These are phyloP conservation scores for Aldabrachelys gigantea DNA, from an alignment of 2,113 vertebrate genomes.

Conservation along the genomic window DNA sequence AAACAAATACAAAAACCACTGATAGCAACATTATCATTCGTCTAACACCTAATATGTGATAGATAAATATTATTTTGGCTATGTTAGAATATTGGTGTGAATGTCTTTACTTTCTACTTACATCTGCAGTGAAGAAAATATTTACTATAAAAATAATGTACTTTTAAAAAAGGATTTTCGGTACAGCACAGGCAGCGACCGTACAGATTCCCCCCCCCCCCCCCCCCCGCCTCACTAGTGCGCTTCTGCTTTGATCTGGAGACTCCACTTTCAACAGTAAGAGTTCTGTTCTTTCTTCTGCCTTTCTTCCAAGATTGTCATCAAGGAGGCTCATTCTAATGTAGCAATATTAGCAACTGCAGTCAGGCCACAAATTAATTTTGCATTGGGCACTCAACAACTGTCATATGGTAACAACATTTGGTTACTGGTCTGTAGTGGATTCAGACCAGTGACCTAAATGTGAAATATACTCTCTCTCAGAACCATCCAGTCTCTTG, in stretches of 20 bases:
- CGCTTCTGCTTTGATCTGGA: constrained; percentile 16
- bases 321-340: neutral
- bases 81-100: constrained; percentile 31
- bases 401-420: neutral
- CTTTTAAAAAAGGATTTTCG: neutral
- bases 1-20: constrained; percentile 40
- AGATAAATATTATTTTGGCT: constrained; percentile 50
- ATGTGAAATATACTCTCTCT: neutral
- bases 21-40: constrained; percentile 1
- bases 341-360: neutral
- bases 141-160: constrained; percentile 17
- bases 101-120: constrained; percentile 10
- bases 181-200: constrained; percentile 2
- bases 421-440: neutral
- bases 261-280: neutral
- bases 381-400: neutral
- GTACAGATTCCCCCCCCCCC: neutral
- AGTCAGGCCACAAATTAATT: neutral
- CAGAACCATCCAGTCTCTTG: neutral
- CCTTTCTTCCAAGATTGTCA: neutral
- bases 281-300: neutral
- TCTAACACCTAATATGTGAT: constrained; percentile 34
- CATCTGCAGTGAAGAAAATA: constrained; percentile 40
- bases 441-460: constrained; percentile 3
- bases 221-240: neutral